Evolutionary conservation across 2,888 invertebrate genomes (phyloP).

Genomic region (Agrenia bidenticulata): DNA sequence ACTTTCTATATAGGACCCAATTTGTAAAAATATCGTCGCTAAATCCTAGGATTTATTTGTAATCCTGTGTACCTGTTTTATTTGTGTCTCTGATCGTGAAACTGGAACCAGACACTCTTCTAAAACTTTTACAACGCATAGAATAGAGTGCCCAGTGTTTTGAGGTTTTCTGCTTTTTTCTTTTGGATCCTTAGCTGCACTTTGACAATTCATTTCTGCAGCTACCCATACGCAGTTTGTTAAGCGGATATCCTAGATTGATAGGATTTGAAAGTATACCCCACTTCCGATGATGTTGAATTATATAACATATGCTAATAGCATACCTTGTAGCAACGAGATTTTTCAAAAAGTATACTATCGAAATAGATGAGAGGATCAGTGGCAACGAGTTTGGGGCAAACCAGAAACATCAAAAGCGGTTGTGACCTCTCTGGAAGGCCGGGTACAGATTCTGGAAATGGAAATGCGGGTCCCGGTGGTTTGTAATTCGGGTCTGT

Average conservation of each 20-base stretch:
- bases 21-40: no score
- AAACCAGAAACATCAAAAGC: slow-evolving; percentile 44
- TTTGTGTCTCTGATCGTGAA: not conserved
- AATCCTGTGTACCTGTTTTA: not conserved
- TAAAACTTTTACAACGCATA: slow-evolving; percentile 41
- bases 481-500: slow-evolving; percentile 44
- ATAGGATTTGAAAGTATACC: no score
- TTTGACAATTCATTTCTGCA: slow-evolving; percentile 4
- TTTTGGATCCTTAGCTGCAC: no score
- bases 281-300: not conserved
- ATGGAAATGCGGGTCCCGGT: slow-evolving; percentile 42
- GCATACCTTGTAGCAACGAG: slow-evolving; percentile 40
- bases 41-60: no score
- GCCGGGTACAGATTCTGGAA: slow-evolving; percentile 46
- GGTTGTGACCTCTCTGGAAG: slow-evolving; percentile 50
- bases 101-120: slow-evolving; percentile 43
- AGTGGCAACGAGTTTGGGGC: slow-evolving; percentile 15
- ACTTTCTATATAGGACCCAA: no score
- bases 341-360: slow-evolving; percentile 41
- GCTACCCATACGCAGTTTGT: slow-evolving; percentile 52
- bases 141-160: not conserved
- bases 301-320: no score
- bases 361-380: slow-evolving; percentile 47
- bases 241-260: slow-evolving; percentile 42
- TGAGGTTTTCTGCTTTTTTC: not conserved